Evolutionary conservation across 2,888 invertebrate genomes (phyloP), one percentile per base, ranked within the genome.

Genomic region (Leptura quadrifasciata): DNA sequence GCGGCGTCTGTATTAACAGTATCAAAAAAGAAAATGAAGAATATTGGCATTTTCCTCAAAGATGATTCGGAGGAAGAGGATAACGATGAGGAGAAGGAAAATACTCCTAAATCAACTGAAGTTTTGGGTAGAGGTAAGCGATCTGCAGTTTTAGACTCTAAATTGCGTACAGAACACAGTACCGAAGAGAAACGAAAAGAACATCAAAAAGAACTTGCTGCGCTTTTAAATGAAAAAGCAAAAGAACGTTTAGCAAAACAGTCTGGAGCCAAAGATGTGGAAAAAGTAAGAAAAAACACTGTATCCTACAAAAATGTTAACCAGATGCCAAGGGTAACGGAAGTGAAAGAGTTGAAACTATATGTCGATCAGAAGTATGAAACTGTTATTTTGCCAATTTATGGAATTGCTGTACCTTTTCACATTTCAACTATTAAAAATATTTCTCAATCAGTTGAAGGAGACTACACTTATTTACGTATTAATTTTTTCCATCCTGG

Each of bases 351-450:
- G 81, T 90, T 99, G 2, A 98, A 98, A 89, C 92, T 99, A 79
- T 99, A 94, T 91, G 99, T 99, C 82, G 98, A 98, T 91, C 95
- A 95, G 84, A 98, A 97, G 90, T 98, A 98, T 88, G 99, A 99
- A 90, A 98, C 98, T 0, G 95, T 99, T n/a, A 98, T 99, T 81
- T 90, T 99, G 86, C 99, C 99, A 1, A 94, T 99, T 83, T 99
- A 97, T 91, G 99, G 99, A 12, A 91, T 97, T 61, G 95, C 98
- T 0, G 97, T 98, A 77, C 99, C 99, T 72, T 99, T 98, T 89
- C 99, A 99, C 89, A 99, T 99, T 88, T 98, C 98, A 4, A 99
- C 98, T 6, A 97, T 99, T 72, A 99, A 99, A 91, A 99, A 99
- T 89, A 98, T 99, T 86, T 98, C 98, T 0, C 97, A 98, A 89